These are phyloP conservation scores for Prinia subflava DNA, from an alignment of 2,113 vertebrate species.

Conservation along the genomic window DNA sequence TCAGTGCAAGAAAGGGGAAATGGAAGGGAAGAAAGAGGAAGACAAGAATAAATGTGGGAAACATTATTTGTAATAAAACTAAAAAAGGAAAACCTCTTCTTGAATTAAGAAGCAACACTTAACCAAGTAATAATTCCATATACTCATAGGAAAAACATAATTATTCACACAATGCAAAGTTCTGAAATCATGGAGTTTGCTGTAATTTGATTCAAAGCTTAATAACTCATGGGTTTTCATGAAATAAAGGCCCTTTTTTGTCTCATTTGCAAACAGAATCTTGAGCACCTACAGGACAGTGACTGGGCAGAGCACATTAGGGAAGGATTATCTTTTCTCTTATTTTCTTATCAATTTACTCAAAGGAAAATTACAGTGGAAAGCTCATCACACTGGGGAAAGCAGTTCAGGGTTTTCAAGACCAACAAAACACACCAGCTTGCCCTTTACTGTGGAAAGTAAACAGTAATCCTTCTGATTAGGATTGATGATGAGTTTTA, in stretches of 20 bases:
- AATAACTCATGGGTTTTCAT: background rate
- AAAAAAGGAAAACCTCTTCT: background rate
- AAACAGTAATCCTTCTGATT: slow-evolving; percentile 66
- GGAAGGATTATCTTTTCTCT: background rate
- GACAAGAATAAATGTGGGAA: background rate
- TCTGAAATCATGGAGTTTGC: background rate
- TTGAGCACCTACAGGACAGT: background rate
- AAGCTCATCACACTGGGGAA: slow-evolving; percentile 58
- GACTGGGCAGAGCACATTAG: background rate
- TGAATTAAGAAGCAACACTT: background rate
- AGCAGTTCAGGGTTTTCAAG: slow-evolving; percentile 56
- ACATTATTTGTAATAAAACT: background rate
- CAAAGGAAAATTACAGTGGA: slow-evolving; percentile 48
- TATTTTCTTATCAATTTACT: slow-evolving; percentile 8
- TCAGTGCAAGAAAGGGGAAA: fast-evolving
- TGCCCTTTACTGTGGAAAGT: slow-evolving; percentile 74
- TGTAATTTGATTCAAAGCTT: background rate
- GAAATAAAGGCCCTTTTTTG: background rate
- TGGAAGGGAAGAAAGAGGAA: background rate
- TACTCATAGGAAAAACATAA: background rate
- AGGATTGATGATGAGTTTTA: slow-evolving; percentile 14
- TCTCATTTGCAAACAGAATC: background rate
- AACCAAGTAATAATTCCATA: background rate
- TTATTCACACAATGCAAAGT: background rate
- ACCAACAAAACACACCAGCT: slow-evolving; percentile 63